These are phyloP conservation scores for Acanthis flammea DNA, from an alignment of 2,797 vertebrate genomes.

Conservation along the genomic window DNA sequence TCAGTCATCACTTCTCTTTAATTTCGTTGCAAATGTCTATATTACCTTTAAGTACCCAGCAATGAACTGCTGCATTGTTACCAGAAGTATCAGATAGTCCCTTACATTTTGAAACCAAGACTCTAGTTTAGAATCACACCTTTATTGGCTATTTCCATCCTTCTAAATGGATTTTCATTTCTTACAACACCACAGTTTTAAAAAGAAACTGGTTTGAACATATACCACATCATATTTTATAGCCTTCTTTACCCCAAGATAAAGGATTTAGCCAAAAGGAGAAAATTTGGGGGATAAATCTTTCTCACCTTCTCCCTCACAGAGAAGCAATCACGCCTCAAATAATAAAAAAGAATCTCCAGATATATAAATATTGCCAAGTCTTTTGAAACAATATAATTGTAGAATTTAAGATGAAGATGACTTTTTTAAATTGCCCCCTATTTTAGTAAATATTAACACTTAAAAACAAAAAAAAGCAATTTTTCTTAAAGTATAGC, in stretches of 20 bases:
- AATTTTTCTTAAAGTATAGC: not conserved
- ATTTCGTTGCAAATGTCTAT: not conserved
- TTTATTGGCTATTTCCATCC: not conserved
- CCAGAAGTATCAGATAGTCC: not conserved
- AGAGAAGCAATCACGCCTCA: not conserved
- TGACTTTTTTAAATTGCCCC: rapidly evolving
- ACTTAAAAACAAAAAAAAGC: not conserved
- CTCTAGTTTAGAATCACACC: not conserved
- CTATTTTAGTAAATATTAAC: not conserved
- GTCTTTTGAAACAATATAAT: not conserved
- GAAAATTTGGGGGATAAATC: not conserved
- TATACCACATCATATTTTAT: not conserved
- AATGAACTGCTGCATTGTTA: not conserved
- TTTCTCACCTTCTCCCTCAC: not conserved
- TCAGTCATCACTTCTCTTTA: not conserved
- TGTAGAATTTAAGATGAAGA: not conserved
- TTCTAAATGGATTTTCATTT: not conserved
- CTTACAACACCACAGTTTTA: not conserved
- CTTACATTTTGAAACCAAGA: not conserved
- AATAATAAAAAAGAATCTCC: not conserved
- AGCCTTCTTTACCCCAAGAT: not conserved
- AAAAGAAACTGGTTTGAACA: not conserved
- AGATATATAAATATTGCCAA: not conserved
- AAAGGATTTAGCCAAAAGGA: not conserved
- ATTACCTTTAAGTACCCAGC: not conserved